phyloP scores from a whole-genome alignment of 2,797 vertebrate genomes.

The Gadopsis bispinosus region DNA sequence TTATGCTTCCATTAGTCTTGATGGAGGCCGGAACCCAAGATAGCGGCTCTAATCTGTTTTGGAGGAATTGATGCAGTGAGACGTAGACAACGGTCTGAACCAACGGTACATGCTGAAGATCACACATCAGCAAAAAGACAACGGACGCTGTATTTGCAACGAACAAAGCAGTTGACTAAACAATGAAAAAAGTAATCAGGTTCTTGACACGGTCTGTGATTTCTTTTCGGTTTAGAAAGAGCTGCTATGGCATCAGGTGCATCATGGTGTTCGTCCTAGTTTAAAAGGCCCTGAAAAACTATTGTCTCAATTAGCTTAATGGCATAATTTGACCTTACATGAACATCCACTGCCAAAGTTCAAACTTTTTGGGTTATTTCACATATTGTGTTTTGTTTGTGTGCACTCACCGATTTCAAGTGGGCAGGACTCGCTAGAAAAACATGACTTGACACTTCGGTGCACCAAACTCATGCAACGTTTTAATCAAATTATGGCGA shows the following conservation, averaged over 20 bases:
- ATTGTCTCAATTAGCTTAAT: background rate
- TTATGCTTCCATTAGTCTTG: slow-evolving; percentile 80
- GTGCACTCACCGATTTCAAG: background rate
- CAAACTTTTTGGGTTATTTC: background rate
- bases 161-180: background rate
- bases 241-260: no score
- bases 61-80: slow-evolving; percentile 65
- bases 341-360: background rate
- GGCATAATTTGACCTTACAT: background rate
- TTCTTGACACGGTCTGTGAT: no score
- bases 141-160: slow-evolving; percentile 20
- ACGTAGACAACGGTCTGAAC: slow-evolving; percentile 37
- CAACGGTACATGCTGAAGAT: slow-evolving; percentile 36
- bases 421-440: background rate
- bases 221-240: background rate
- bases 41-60: slow-evolving; percentile 77
- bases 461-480: background rate
- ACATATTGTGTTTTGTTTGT: background rate
- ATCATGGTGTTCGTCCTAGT: background rate
- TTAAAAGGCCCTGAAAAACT: background rate
- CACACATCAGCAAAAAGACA: slow-evolving; percentile 44
- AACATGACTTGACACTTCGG: background rate
- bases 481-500: no score
- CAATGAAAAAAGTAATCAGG: background rate
- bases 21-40: slow-evolving; percentile 78